These are phyloP conservation scores for Lydus trimaculatus DNA, from an alignment of 2,888 invertebrate genomes.

Conservation along the genomic window DNA sequence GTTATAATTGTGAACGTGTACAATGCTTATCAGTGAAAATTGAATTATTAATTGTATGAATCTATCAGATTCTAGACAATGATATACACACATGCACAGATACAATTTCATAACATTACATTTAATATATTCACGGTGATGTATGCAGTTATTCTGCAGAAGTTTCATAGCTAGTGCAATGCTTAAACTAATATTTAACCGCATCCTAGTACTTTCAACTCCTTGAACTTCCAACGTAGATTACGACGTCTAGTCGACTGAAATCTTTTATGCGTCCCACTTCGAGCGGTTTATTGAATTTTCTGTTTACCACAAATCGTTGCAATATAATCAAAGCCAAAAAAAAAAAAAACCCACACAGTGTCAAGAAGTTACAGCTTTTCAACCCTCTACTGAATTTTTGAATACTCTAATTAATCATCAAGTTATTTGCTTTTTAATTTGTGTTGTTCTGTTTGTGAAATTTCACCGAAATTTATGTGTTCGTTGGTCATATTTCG, in stretches of 20 bases:
- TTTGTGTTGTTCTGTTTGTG: neutral
- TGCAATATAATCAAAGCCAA: neutral
- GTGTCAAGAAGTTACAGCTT: neutral
- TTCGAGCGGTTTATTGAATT: constrained; percentile 14
- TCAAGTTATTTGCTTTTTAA: neutral
- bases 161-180: constrained; percentile 2
- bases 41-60: neutral
- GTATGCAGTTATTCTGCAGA: neutral
- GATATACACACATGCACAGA: neutral
- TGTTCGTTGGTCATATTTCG: neutral
- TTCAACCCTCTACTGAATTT: neutral
- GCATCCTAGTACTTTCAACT: constrained; percentile 3
- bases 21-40: constrained; percentile 3
- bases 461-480: neutral
- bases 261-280: constrained; percentile 12
- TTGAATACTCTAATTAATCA: neutral
- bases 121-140: neutral
- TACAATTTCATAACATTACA: neutral
- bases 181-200: constrained; percentile 7
- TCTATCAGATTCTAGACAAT: constrained; percentile 1
- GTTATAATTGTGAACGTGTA: constrained; percentile 5
- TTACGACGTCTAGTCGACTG: constrained; percentile 14
- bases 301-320: constrained; percentile 13
- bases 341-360: neutral
- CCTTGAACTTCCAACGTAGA: constrained; percentile 8